Conservation (phyloP, 2,888 invertebrate species). For the Gastracanthus pulcherrimus region DNA sequence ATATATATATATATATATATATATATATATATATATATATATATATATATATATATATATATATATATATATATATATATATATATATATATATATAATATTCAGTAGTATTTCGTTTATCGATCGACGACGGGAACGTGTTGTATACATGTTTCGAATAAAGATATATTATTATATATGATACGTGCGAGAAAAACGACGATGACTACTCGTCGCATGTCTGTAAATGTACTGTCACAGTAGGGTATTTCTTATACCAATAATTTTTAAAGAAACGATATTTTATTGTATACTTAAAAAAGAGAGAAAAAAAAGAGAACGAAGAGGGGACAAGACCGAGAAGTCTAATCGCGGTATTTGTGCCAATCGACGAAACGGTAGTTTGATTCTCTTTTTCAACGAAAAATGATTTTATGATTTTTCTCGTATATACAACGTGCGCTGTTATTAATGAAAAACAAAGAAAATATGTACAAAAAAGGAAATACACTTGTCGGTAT, state of each 20-base stretch:
- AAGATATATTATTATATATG: conserved; percentile 2
- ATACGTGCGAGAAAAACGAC: conserved; percentile 26
- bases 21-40: too few relatives aligned
- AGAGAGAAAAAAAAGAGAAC: background rate
- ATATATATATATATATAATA: too few relatives aligned
- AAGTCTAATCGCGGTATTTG: conserved; percentile 31
- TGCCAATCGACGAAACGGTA: conserved; percentile 40
- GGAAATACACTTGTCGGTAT: background rate
- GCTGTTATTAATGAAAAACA: background rate
- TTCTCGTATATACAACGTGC: conserved; percentile 3
- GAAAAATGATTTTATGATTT: conserved; percentile 26
- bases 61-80: too few relatives aligned
- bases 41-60: too few relatives aligned
- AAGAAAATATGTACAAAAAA: conserved; percentile 16
- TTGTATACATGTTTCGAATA: conserved; percentile 43
- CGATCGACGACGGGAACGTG: conserved; percentile 25
- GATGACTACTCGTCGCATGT: background rate
- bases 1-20: background rate
- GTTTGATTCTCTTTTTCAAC: conserved; percentile 27
- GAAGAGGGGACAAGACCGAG: background rate
- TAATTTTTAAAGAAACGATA: conserved; percentile 61
- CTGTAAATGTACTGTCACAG: conserved; percentile 46
- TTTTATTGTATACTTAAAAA: conserved; percentile 66
- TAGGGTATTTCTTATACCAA: conserved; percentile 64
- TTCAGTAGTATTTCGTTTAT: conserved; percentile 37